Conservation (phyloP, 2,797 vertebrate genomes). For the Borostomias antarcticus region DNA sequence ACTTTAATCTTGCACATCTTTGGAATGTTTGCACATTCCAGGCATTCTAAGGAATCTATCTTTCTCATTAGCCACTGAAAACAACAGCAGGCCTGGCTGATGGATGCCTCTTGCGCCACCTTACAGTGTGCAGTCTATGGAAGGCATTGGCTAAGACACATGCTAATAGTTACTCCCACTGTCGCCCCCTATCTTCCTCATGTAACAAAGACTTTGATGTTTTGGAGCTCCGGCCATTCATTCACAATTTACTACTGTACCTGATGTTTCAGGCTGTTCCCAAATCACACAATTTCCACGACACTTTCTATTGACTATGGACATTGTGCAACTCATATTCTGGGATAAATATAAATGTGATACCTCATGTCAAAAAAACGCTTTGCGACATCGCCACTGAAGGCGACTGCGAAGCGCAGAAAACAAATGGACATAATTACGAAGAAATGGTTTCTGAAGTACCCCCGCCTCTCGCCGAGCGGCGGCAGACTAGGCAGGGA, state of each 20-base stretch:
- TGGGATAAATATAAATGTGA: neutral
- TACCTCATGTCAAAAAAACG: no score
- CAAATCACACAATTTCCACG: neutral
- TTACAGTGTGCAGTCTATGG: neutral
- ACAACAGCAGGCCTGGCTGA: neutral
- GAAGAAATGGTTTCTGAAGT: slow-evolving; percentile 5
- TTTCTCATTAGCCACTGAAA: neutral
- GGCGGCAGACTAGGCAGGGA: neutral
- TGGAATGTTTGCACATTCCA: no score
- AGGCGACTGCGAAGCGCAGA: neutral
- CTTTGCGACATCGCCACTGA: neutral
- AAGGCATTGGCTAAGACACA: neutral
- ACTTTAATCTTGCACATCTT: no score
- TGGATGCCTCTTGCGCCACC: neutral
- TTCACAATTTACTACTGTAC: no score
- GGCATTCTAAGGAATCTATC: neutral
- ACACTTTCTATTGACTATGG: neutral
- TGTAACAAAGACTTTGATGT: no score
- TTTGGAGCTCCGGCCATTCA: no score
- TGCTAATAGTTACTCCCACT: no score
- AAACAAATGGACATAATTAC: slow-evolving; percentile 16
- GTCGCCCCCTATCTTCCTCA: no score
- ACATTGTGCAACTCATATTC: neutral
- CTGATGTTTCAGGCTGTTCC: neutral
- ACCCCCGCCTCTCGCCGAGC: neutral